These are phyloP conservation scores for Pseudorectes ferrugineus DNA, from an alignment of 2,113 vertebrate species.

Conservation along the genomic window DNA sequence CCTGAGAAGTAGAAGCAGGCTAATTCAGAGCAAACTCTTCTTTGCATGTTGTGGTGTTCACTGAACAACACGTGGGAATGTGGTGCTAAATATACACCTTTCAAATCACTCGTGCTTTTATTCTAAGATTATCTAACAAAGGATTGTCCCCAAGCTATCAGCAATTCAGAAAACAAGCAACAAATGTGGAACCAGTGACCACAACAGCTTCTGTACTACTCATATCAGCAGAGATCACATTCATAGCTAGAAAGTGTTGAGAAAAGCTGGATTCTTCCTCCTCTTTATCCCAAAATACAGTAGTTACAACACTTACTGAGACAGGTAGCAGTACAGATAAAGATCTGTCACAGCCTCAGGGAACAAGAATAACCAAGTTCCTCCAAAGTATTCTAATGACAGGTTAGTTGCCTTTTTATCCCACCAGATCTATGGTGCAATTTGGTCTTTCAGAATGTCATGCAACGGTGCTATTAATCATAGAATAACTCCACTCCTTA, in stretches of 20 bases:
- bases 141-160: background rate
- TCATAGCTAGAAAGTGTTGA: background rate
- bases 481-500: background rate
- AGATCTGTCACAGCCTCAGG: background rate
- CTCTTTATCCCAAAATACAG: background rate
- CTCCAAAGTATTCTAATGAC: background rate
- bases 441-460: background rate
- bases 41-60: background rate
- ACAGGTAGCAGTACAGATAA: background rate
- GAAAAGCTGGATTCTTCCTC: background rate
- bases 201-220: background rate
- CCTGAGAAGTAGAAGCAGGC: background rate
- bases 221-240: background rate
- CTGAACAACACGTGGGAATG: background rate
- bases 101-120: background rate
- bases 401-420: background rate
- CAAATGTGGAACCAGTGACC: background rate
- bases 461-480: background rate
- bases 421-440: background rate
- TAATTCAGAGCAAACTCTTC: background rate
- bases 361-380: background rate
- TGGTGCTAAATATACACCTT: background rate
- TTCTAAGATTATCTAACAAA: background rate
- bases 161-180: background rate
- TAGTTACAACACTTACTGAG: background rate